Conservation (phyloP, 1,140 invertebrate genomes). For the Centruroides vittatus region DNA sequence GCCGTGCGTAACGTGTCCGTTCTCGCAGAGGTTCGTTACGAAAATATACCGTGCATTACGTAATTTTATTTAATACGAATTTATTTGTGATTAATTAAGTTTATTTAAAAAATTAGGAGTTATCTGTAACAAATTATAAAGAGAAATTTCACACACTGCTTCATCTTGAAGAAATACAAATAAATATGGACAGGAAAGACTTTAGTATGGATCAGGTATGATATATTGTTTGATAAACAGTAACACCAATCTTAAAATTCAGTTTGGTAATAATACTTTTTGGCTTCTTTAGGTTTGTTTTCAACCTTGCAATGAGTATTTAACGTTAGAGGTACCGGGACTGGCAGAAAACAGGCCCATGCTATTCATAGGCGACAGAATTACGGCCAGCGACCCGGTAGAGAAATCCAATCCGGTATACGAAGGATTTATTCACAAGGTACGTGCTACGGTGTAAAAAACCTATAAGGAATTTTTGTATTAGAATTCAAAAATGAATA, state of each 20-base stretch:
- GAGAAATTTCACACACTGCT: slow-evolving; percentile 50
- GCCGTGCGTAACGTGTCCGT: too few species aligned
- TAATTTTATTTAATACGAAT: too few species aligned
- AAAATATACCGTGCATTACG: too few species aligned
- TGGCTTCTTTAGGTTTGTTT: slow-evolving; percentile 37
- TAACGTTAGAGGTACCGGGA: slow-evolving; percentile 59
- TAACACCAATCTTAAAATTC: too few species aligned
- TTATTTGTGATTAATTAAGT: too few species aligned
- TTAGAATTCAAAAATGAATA: too few species aligned
- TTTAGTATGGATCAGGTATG: slow-evolving; percentile 40
- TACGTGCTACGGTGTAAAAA: slow-evolving; percentile 21
- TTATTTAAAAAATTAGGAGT: neutral
- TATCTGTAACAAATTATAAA: slow-evolving; percentile 24
- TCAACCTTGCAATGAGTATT: slow-evolving; percentile 44
- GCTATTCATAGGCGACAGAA: slow-evolving; percentile 59
- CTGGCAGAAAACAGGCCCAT: slow-evolving; percentile 70
- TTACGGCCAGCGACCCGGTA: slow-evolving; percentile 35
- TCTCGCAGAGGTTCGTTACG: too few species aligned
- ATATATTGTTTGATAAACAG: too few species aligned
- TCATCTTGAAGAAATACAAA: slow-evolving; percentile 56
- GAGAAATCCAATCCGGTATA: slow-evolving; percentile 32
- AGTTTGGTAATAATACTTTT: slow-evolving; percentile 15
- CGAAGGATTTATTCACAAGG: slow-evolving; percentile 65
- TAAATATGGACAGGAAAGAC: slow-evolving; percentile 45
- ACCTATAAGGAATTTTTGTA: too few species aligned